Evolutionary conservation across 2,797 vertebrate species (phyloP).

Genomic region (Cyclura pinguis): DNA sequence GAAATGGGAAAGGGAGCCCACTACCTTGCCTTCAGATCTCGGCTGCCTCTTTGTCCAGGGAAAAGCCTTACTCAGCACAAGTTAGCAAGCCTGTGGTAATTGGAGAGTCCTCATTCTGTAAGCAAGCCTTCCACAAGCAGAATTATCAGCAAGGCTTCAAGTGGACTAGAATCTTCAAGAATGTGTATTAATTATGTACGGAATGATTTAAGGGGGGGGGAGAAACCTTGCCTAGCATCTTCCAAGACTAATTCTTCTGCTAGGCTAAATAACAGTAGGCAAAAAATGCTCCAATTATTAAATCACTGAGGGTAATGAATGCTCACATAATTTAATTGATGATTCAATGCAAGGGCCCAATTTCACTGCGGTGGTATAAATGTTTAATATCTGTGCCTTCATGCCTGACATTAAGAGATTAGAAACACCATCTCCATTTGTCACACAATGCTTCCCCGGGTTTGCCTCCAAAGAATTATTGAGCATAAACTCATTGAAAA

Average conservation of each 20-base stretch:
- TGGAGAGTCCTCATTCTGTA: background rate
- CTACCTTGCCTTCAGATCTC: background rate
- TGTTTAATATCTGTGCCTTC: slow-evolving; percentile 61
- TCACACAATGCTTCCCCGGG: slow-evolving; percentile 48
- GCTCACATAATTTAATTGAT: slow-evolving; percentile 35
- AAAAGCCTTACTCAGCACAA: background rate
- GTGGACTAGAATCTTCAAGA: slow-evolving; percentile 4
- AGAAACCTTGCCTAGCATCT: background rate
- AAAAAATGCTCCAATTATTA: slow-evolving; percentile 4
- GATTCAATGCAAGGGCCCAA: slow-evolving; percentile 52
- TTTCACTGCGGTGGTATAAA: slow-evolving; percentile 54
- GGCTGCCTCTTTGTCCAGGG: background rate
- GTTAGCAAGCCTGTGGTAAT: background rate
- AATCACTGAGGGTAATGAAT: slow-evolving; percentile 26
- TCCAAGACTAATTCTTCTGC: background rate
- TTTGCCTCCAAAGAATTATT: slow-evolving; percentile 61
- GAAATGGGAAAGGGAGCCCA: background rate
- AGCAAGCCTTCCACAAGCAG: background rate
- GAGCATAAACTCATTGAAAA: slow-evolving; percentile 49
- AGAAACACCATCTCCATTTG: slow-evolving; percentile 50
- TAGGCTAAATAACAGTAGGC: background rate
- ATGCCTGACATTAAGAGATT: slow-evolving; percentile 64
- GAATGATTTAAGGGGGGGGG: too few species aligned
- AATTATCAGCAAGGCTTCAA: background rate
- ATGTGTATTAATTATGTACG: background rate